These are phyloP conservation scores for Habrosyne pyritoides DNA, from an alignment of 2,888 invertebrate species.

Conservation along the genomic window DNA sequence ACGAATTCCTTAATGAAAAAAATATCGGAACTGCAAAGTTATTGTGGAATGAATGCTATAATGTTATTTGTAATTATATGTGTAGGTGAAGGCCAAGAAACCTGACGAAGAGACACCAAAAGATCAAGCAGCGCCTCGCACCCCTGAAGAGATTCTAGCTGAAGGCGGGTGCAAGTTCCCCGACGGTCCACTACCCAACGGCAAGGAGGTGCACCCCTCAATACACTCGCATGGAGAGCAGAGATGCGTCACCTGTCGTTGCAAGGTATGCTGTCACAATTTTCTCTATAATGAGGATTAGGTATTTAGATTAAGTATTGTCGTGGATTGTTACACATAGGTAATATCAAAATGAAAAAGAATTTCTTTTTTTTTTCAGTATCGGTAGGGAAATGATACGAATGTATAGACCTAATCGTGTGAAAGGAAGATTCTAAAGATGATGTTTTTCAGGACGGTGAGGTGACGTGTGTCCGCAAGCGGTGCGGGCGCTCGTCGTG, in stretches of 20 bases:
- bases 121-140: slow-evolving; percentile 76
- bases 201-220: slow-evolving; percentile 94
- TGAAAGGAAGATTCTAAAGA: not conserved
- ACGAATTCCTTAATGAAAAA: no score
- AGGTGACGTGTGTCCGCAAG: slow-evolving; percentile 90
- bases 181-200: slow-evolving; percentile 86
- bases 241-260: slow-evolving; percentile 94
- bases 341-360: no score
- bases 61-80: not conserved
- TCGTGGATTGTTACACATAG: no score
- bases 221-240: slow-evolving; percentile 94
- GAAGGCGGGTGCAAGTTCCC: slow-evolving; percentile 93
- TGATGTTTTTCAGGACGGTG: slow-evolving; percentile 86
- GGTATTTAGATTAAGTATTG: slow-evolving; percentile 37
- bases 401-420: no score
- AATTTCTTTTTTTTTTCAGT: no score
- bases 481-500: slow-evolving; percentile 90
- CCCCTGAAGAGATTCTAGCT: slow-evolving; percentile 87
- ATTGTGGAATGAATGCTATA: no score
- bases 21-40: no score
- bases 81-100: slow-evolving; percentile 70
- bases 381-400: no score
- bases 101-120: slow-evolving; percentile 70
- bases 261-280: slow-evolving; percentile 86
- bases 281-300: slow-evolving; percentile 9